Evolutionary conservation across 2,888 invertebrate species (phyloP).

Genomic region (Trichopoda pennipes): DNA sequence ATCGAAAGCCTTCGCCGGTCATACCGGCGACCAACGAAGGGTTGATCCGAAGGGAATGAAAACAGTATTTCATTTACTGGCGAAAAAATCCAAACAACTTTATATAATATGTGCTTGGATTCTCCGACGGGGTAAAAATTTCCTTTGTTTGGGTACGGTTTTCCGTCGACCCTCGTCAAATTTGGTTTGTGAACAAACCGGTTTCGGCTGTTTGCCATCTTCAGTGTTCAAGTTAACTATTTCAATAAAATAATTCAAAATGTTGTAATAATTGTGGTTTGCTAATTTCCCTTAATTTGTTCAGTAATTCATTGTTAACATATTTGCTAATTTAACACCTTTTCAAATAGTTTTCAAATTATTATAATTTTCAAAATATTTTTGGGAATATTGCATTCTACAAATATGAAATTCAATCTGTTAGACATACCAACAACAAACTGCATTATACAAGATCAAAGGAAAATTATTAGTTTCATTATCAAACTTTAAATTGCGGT

Average conservation of each 20-base stretch:
- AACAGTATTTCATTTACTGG: too few species aligned
- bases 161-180: too few species aligned
- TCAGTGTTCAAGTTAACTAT: slow-evolving; percentile 3
- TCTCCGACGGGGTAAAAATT: too few species aligned
- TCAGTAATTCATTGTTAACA: slow-evolving; percentile 57
- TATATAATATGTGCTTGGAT: too few species aligned
- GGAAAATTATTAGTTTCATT: slow-evolving; percentile 69
- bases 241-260: slow-evolving; percentile 35
- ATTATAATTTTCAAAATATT: slow-evolving; percentile 42
- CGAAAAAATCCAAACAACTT: too few species aligned
- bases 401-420: slow-evolving; percentile 25
- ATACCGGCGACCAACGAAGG: too few species aligned
- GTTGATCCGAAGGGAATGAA: too few species aligned
- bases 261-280: slow-evolving; percentile 47
- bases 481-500: slow-evolving; percentile 69
- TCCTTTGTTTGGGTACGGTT: too few species aligned
- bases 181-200: too few species aligned
- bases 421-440: slow-evolving; percentile 25
- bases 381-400: slow-evolving; percentile 39
- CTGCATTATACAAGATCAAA: slow-evolving; percentile 61
- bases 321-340: slow-evolving; percentile 70
- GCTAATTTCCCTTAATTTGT: slow-evolving; percentile 42
- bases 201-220: too few species aligned
- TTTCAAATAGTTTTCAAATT: slow-evolving; percentile 60
- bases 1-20: too few species aligned